Evolutionary conservation across 1,140 invertebrate species (phyloP).

Genomic region (Tribolium madens): DNA sequence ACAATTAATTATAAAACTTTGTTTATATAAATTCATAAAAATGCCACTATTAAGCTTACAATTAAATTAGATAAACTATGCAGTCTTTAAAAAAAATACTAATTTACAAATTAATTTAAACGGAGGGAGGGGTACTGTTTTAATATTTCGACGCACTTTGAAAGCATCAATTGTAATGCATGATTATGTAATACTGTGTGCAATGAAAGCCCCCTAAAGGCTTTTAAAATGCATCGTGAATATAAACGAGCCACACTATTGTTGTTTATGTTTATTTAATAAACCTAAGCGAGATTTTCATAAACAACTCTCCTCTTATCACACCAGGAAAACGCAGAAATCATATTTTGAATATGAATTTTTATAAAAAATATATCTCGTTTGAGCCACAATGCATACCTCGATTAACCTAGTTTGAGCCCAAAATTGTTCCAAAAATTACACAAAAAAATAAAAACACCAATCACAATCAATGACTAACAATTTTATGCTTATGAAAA

Average conservation of each 20-base stretch:
- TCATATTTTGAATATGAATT: slow-evolving; percentile 34
- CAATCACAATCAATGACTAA: slow-evolving; percentile 30
- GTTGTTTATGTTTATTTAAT: not conserved
- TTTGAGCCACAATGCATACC: slow-evolving; percentile 1
- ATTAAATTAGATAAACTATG: slow-evolving; percentile 45
- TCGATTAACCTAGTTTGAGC: slow-evolving; percentile 22
- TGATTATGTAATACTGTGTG: slow-evolving; percentile 44
- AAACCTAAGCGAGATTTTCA: slow-evolving; percentile 39
- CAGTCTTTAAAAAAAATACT: slow-evolving; percentile 47
- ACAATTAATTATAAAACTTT: slow-evolving; percentile 28
- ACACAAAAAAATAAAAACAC: slow-evolving; percentile 31
- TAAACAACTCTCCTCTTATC: slow-evolving; percentile 20
- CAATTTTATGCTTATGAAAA: slow-evolving; percentile 42
- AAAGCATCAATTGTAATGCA: slow-evolving; percentile 17
- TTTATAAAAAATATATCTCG: slow-evolving; percentile 44
- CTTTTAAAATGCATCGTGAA: slow-evolving; percentile 36
- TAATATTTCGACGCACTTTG: slow-evolving; percentile 31
- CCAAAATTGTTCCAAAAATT: not conserved
- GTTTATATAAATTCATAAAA: slow-evolving; percentile 40
- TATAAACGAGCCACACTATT: slow-evolving; percentile 30
- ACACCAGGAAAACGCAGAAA: slow-evolving; percentile 2
- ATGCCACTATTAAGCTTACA: slow-evolving; percentile 46
- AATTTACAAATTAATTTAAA: slow-evolving; percentile 31
- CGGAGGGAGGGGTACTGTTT: slow-evolving; percentile 24
- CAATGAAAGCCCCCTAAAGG: slow-evolving; percentile 39